phyloP scores from a whole-genome alignment of 2,113 vertebrate species.

The Ictalurus punctatus region DNA sequence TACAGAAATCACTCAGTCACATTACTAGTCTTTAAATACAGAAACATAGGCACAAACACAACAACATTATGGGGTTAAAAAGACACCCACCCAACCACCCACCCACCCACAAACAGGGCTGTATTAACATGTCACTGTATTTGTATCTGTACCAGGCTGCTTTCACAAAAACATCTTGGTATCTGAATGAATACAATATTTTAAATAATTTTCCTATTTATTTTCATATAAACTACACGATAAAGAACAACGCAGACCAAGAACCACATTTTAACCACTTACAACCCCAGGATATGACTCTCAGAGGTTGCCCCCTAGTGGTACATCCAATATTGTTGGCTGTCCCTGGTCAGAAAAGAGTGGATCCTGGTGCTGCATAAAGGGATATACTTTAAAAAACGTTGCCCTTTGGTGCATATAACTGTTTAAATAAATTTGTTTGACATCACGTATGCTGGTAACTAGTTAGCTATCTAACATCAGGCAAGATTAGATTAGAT shows the following conservation, averaged over 20 bases:
- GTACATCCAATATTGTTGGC: neutral
- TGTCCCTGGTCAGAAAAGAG: neutral
- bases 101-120: slow-evolving; percentile 19
- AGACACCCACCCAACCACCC: slow-evolving; percentile 1
- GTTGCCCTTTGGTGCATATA: neutral
- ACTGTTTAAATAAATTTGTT: neutral
- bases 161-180: neutral
- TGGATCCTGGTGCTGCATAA: neutral
- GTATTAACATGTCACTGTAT: slow-evolving; percentile 24
- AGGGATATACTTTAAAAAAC: too few relatives aligned
- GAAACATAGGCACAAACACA: slow-evolving; percentile 19
- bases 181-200: neutral
- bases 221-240: neutral
- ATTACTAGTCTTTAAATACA: slow-evolving; percentile 47
- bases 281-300: neutral
- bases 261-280: neutral
- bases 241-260: neutral
- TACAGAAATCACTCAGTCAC: slow-evolving; percentile 44
- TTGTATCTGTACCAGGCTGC: neutral
- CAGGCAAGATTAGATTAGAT: neutral
- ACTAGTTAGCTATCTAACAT: neutral
- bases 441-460: neutral
- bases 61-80: neutral
- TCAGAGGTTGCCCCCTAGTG: neutral
- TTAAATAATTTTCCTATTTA: neutral